A percentile compares a stretch with the other conserved stretches of the same genome.
These are phyloP conservation scores for Nephrotoma appendiculata DNA, from an alignment of 2,888 invertebrate species.

Conservation along the genomic window DNA sequence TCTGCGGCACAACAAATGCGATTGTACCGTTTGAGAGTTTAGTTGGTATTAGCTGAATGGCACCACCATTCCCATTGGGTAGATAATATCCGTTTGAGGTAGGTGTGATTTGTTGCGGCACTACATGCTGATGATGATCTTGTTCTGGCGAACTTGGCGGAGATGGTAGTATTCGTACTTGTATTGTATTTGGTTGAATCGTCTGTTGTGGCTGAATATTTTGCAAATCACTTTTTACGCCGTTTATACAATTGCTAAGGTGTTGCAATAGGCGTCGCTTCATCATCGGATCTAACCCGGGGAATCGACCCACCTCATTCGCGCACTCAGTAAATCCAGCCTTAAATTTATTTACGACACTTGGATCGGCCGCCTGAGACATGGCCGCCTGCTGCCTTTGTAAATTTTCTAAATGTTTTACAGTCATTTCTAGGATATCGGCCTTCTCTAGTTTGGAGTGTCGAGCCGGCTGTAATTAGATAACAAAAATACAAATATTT, in stretches of 20 bases:
- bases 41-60: conserved; percentile 66
- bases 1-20: conserved; percentile 61
- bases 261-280: conserved; percentile 62
- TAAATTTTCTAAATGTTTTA: conserved; percentile 78
- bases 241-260: conserved; percentile 51
- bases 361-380: conserved; percentile 71
- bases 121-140: conserved; percentile 20
- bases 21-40: conserved; percentile 70
- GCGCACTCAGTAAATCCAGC: conserved; percentile 83
- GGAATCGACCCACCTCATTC: conserved; percentile 60
- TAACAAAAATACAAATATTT: conserved; percentile 7
- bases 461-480: conserved; percentile 58
- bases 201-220: conserved; percentile 15
- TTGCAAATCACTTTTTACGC: conserved; percentile 29
- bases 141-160: conserved; percentile 30
- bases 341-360: conserved; percentile 69
- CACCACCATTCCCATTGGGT: conserved; percentile 51
- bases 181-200: conserved; percentile 27
- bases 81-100: conserved; percentile 42
- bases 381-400: conserved; percentile 76
- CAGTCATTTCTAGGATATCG: conserved; percentile 89
- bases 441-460: conserved; percentile 94
- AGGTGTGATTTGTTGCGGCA: conserved; percentile 24
- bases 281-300: conserved; percentile 57
- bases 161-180: conserved; percentile 42